phyloP scores from a whole-genome alignment of 2,797 vertebrate species.

The Limosa lapponica region DNA sequence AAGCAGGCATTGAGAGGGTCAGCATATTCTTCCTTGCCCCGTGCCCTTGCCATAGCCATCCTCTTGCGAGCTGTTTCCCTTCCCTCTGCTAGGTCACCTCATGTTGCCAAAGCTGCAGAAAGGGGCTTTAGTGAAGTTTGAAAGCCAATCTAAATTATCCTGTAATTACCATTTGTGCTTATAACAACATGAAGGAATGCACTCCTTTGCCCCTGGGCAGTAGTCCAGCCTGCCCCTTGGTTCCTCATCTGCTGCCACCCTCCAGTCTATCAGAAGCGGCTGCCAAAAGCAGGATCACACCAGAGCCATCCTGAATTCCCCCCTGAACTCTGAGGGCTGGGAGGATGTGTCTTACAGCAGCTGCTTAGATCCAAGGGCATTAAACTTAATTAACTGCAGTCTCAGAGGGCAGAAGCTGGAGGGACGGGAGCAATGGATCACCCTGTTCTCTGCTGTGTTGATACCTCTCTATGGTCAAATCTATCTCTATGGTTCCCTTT shows the following conservation, averaged over 20 bases:
- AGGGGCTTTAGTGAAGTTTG: background rate
- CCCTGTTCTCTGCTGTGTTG: background rate
- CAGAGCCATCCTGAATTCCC: background rate
- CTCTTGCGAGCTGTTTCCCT: background rate
- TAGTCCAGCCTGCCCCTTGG: conserved; percentile 15
- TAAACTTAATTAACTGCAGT: conserved; percentile 33
- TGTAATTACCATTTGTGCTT: conserved; percentile 33
- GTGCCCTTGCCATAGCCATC: background rate
- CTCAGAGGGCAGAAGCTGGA: background rate
- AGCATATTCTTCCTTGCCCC: background rate
- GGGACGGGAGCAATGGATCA: background rate
- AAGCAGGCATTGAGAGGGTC: background rate
- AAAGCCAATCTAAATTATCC: conserved; percentile 23
- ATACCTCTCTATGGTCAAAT: background rate
- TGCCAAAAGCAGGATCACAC: conserved; percentile 33
- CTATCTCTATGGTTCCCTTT: background rate
- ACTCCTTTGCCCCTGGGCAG: conserved; percentile 22
- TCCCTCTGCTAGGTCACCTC: background rate
- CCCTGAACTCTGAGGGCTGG: background rate
- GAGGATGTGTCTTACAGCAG: background rate
- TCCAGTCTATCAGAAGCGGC: background rate
- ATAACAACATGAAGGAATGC: conserved; percentile 40
- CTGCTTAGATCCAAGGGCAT: conserved; percentile 13
- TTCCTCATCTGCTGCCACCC: background rate
- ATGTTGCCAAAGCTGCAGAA: background rate